Percentiles rank a stretch among this genome's conserved stretches.
phyloP scores from a whole-genome alignment of 2,797 vertebrate species.

The Chaetodon trifasciatus region DNA sequence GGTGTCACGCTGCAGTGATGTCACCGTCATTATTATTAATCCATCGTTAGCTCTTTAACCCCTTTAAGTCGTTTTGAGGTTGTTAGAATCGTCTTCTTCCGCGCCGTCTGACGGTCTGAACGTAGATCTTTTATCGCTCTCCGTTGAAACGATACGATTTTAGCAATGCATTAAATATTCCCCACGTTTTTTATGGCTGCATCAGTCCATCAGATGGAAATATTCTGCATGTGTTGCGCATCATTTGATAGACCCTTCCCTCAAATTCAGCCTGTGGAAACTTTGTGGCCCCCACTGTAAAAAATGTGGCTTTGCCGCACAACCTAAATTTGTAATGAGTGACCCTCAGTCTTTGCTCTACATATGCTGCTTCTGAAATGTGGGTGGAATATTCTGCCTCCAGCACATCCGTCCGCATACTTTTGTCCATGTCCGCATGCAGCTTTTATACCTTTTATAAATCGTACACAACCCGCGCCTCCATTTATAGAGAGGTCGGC shows the following conservation, averaged over 20 bases:
- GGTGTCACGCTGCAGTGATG: slow-evolving; percentile 13
- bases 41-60: background rate
- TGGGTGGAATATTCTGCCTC: background rate
- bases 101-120: background rate
- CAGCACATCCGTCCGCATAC: background rate
- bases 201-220: background rate
- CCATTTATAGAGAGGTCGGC: slow-evolving; percentile 35
- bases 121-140: background rate
- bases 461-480: slow-evolving; percentile 19
- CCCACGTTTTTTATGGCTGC: background rate
- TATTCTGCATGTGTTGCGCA: background rate
- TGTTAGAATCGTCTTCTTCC: background rate
- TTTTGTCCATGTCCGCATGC: background rate
- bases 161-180: background rate
- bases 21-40: slow-evolving; percentile 36
- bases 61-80: background rate
- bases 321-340: slow-evolving; percentile 17
- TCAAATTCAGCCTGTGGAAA: background rate
- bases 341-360: background rate
- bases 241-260: background rate
- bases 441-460: slow-evolving; percentile 20
- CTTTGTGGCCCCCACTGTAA: background rate
- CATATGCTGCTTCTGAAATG: background rate
- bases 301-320: slow-evolving; percentile 13
- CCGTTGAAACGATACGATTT: too few species aligned